Percentiles rank a stretch among this genome's conserved stretches.
Evolutionary conservation across 2,113 vertebrate genomes (phyloP).

Genomic region (Trochalopteron elliotii): DNA sequence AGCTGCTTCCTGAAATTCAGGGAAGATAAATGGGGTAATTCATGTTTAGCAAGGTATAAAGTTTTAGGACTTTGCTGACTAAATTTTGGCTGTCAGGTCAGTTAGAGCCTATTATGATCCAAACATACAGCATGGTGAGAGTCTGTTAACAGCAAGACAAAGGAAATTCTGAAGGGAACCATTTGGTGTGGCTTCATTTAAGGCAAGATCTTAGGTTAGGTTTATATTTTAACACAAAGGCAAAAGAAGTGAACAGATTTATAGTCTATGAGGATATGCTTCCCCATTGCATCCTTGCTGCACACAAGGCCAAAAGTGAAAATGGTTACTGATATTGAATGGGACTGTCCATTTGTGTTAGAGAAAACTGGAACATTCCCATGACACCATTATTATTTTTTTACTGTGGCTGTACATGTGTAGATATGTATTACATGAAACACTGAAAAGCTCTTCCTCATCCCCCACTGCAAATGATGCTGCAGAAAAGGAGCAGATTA

Average conservation of each 20-base stretch:
- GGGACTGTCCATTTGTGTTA: background rate
- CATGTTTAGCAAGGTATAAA: background rate
- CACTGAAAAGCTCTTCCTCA: background rate
- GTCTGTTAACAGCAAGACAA: background rate
- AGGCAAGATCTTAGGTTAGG: background rate
- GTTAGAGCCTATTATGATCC: background rate
- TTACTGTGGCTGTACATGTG: background rate
- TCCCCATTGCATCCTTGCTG: background rate
- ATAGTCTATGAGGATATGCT: background rate
- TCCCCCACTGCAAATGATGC: background rate
- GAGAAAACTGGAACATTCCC: background rate
- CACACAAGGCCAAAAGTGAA: background rate
- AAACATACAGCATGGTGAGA: background rate
- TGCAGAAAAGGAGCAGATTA: background rate
- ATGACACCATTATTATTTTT: background rate
- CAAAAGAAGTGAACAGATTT: background rate
- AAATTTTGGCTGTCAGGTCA: background rate
- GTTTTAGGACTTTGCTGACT: background rate
- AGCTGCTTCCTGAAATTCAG: background rate
- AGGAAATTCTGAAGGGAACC: background rate
- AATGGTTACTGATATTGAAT: background rate
- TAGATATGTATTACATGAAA: background rate
- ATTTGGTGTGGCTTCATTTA: background rate
- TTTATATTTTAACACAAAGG: background rate
- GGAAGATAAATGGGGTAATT: background rate